Base-by-base conservation (phyloP, 1,140 invertebrate genomes). In the Lasaia peninsularis region DNA sequence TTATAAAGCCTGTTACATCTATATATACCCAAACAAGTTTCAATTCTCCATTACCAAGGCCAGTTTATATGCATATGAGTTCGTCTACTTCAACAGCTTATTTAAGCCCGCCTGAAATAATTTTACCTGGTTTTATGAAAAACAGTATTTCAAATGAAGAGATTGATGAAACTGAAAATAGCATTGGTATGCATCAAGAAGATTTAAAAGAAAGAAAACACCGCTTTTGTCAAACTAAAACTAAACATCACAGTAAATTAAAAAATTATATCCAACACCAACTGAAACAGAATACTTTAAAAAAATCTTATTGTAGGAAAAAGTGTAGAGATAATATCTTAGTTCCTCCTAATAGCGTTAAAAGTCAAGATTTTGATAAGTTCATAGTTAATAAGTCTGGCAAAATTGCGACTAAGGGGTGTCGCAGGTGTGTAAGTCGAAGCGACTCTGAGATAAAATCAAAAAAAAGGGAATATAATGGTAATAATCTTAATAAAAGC, bases 61-160 rank as follows among this genome's bases (percentile, higher is more conserved):
- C 81, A 34, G 59, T 70, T 16, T 80, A 71, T 57, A 70, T 86
- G 52, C 80, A 86, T 28, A 85, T 88, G 73, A 90, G 83, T 66
- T 88, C 89, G 3, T 87, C 88, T 8, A 88, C 86, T 14, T 90
- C 89, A 2, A 90, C 89, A 7, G 76, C 86, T 0, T 90, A 90
- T 49, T 80, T 89, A 83, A 90, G 87, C 57, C 89, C 87, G 7
- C 89, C 89, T 24, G 89, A 90, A 51, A 52, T 80, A 48, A 69
- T 89, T 12, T 59, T 86, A 59, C 86, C 87, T 0, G 66, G 75
- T 52, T 84, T 69, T 56, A 63, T 88, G 21, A 78, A 62, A 71
- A 62, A 69, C 40, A 33, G 55, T 16, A 53, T 63, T 0, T 60
- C 62, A 11, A 63, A 66, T 21, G 66, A 72, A 40, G 67, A 70